Evolutionary conservation across 1,140 invertebrate species (phyloP).

Genomic region (Tenebrio molitor): DNA sequence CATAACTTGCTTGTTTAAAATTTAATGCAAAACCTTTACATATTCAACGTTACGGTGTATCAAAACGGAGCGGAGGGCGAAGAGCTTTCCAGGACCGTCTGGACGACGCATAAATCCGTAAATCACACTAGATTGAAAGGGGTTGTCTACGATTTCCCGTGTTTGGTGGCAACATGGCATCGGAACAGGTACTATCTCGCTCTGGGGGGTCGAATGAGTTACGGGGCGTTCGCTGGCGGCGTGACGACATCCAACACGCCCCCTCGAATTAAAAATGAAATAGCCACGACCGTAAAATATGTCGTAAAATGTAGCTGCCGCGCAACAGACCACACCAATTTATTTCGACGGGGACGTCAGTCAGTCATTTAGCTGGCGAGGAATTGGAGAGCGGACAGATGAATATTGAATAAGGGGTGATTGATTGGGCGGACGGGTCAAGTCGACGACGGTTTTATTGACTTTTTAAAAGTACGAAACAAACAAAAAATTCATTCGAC

Average conservation of each 20-base stretch:
- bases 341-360: constrained; percentile 15
- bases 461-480: no score
- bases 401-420: neutral
- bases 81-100: constrained; percentile 20
- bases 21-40: constrained; percentile 35
- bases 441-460: no score
- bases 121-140: constrained; percentile 8
- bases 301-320: constrained; percentile 39
- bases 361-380: neutral
- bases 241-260: constrained; percentile 45
- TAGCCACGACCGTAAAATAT: constrained; percentile 41
- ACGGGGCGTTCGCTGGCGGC: constrained; percentile 38
- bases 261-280: constrained; percentile 43
- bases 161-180: neutral
- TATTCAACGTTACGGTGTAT: constrained; percentile 21
- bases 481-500: no score
- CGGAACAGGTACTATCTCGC: constrained; percentile 22
- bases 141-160: neutral
- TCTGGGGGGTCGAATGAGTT: constrained; percentile 41
- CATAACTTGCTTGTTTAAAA: constrained; percentile 39
- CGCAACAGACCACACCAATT: constrained; percentile 23
- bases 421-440: no score
- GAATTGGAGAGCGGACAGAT: constrained; percentile 2
- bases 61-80: neutral
- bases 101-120: constrained; percentile 6